Conservation (phyloP, 2,888 invertebrate genomes). For the Drosophila tripunctata region DNA sequence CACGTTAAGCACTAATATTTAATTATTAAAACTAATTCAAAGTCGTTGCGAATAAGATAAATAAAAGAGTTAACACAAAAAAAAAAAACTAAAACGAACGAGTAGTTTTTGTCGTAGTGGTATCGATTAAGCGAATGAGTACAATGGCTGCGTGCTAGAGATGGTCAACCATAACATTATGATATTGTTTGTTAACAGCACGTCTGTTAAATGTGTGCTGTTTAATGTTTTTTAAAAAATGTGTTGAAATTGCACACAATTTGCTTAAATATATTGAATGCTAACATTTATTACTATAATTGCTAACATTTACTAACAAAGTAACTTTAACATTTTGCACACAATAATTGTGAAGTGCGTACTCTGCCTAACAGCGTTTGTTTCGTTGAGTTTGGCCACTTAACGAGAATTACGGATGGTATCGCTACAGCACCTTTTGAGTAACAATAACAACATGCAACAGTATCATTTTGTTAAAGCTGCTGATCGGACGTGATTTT, state of each 20-base stretch:
- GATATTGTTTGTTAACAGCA: neutral
- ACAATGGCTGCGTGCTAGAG: conserved; percentile 31
- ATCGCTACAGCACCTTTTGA: conserved; percentile 41
- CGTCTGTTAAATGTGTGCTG: conserved; percentile 3
- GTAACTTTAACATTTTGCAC: neutral
- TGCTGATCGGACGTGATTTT: conserved; percentile 50
- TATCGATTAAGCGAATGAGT: conserved; percentile 49
- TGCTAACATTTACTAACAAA: too few relatives aligned
- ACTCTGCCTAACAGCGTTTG: neutral
- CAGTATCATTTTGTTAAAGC: conserved; percentile 43
- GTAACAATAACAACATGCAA: conserved; percentile 39
- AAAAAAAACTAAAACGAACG: conserved; percentile 53
- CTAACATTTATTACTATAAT: neutral
- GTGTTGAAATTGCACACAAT: too few relatives aligned
- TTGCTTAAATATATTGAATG: too few relatives aligned
- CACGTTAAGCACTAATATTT: conserved; percentile 19
- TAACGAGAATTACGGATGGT: conserved; percentile 8
- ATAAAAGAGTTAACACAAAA: conserved; percentile 56
- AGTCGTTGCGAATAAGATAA: conserved; percentile 50
- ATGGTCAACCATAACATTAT: conserved; percentile 8
- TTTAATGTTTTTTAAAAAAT: too few relatives aligned
- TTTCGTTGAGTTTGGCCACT: conserved; percentile 29
- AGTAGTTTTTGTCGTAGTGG: conserved; percentile 39
- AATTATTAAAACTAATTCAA: conserved; percentile 29
- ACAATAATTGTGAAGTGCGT: conserved; percentile 2